Evolutionary conservation across 1,140 invertebrate species (phyloP), one percentile per base, ranked within the genome.

Genomic region (Laupala kohalensis): DNA sequence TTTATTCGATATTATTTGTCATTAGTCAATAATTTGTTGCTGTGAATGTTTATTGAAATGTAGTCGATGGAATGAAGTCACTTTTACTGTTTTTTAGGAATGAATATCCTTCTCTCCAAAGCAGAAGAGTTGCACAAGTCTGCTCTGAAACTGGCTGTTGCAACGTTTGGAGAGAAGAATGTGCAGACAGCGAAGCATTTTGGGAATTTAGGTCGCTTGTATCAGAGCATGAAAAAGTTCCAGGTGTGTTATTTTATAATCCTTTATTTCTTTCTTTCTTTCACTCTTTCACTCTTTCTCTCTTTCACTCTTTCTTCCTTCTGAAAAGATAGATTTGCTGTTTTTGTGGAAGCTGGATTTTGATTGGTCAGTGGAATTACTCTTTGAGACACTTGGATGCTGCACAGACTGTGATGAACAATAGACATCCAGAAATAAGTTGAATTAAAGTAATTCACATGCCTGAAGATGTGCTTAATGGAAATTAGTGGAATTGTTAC

Each of bases 161-260:
- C 88, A 76, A 88, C 90, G 0, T 95, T 96, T 79, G 95, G 94
- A 5, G 93, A 96, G 81, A 88, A 89, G 78, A 96, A 96, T 81
- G 92, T 97, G 12, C 93, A 96, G 82, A 96, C 94, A 5, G 94
- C 94, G 4, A 97, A 96, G 78, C 93, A 96, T 80, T 97, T 96
- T 81, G 94, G 94, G 3, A 97, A 97, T 82, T 83, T 97, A 65
- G 95, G 94, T 66, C 79, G 88, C 29, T 84, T 97, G 4, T 97
- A 96, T 84, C 94, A 97, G 82, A 94, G 92, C 75, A 95, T 96
- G 93, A 88, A 88, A 76, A 87, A 88, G 78, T 95, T 88, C 81
- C 81, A 89, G 80, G 91, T 92, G 78, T 74, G 76, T 76, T 73
- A 53, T n/a, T n/a, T n/a, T n/a, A n/a, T n/a, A n/a, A n/a, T n/a